A percentile compares a stretch with the other conserved stretches of the same genome.
Evolutionary conservation across 2,113 vertebrate species (phyloP).

Genomic region (Elephas maximus): DNA sequence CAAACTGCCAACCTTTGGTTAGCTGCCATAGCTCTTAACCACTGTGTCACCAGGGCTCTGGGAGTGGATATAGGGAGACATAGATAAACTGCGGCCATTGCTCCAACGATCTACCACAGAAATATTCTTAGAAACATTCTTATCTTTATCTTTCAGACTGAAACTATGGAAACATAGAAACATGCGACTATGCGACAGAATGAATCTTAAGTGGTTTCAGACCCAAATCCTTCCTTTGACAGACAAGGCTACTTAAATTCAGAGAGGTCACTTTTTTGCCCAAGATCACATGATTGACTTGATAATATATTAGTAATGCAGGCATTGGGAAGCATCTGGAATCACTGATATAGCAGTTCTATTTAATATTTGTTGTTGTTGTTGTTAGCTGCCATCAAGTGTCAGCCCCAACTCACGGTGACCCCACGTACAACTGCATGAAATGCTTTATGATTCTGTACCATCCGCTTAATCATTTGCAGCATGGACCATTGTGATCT

Average conservation of each 20-base stretch:
- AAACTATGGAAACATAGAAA: background rate
- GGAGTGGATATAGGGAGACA: background rate
- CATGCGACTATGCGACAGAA: background rate
- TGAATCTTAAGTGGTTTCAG: background rate
- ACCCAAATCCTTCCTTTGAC: conserved; percentile 13
- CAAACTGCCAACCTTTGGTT: too few relatives aligned
- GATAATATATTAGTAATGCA: conserved; percentile 8
- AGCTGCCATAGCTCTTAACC: too few relatives aligned
- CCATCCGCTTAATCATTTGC: background rate
- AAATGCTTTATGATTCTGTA: background rate
- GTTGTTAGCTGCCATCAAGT: background rate
- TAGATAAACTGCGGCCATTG: background rate
- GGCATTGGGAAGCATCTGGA: background rate
- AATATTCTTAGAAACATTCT: background rate
- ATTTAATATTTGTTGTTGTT: background rate
- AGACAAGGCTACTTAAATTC: background rate
- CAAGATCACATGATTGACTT: background rate
- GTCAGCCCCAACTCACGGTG: background rate
- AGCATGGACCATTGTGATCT: background rate
- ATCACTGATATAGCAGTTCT: background rate
- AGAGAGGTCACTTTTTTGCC: background rate
- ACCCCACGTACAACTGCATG: background rate
- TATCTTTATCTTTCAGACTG: background rate
- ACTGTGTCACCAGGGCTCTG: too few relatives aligned
- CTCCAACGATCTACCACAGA: background rate